Evolutionary conservation across 2,113 vertebrate genomes (phyloP).

Genomic region (Pseudorhombus dupliciocellatus): DNA sequence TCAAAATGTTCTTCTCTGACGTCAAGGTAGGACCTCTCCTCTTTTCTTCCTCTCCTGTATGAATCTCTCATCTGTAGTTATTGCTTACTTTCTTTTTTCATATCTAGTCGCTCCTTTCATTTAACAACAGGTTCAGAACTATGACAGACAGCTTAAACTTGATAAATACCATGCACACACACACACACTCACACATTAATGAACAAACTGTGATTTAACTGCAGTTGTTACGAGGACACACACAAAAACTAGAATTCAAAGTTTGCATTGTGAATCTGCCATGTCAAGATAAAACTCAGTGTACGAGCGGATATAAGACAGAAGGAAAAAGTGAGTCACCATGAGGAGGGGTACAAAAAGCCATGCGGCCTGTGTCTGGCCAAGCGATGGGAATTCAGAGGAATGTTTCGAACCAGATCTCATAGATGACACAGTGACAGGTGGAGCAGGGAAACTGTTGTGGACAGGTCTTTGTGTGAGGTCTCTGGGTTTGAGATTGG

Average conservation of each 20-base stretch:
- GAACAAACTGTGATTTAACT: too few species aligned
- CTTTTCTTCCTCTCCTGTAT: neutral
- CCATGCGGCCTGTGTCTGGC: neutral
- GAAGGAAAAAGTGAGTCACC: neutral
- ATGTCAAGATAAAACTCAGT: too few species aligned
- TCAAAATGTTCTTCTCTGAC: constrained; percentile 99
- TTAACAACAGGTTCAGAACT: neutral
- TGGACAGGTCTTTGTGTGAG: constrained; percentile 27
- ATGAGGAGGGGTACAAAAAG: neutral
- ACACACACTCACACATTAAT: too few species aligned
- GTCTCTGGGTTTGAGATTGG: neutral
- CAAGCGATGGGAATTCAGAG: neutral
- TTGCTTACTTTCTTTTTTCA: neutral
- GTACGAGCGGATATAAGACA: neutral
- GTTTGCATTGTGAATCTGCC: too few species aligned
- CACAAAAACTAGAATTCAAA: too few species aligned
- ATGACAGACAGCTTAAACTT: neutral
- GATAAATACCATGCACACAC: neutral
- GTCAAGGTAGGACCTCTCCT: constrained; percentile 90
- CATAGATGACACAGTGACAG: constrained; percentile 25
- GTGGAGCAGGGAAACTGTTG: constrained; percentile 24
- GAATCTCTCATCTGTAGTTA: neutral
- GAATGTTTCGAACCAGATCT: constrained; percentile 1
- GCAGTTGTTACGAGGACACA: too few species aligned
- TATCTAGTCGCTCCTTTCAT: neutral